phyloP scores from a whole-genome alignment of 1,140 invertebrate genomes.

The Sycophila sp. region DNA sequence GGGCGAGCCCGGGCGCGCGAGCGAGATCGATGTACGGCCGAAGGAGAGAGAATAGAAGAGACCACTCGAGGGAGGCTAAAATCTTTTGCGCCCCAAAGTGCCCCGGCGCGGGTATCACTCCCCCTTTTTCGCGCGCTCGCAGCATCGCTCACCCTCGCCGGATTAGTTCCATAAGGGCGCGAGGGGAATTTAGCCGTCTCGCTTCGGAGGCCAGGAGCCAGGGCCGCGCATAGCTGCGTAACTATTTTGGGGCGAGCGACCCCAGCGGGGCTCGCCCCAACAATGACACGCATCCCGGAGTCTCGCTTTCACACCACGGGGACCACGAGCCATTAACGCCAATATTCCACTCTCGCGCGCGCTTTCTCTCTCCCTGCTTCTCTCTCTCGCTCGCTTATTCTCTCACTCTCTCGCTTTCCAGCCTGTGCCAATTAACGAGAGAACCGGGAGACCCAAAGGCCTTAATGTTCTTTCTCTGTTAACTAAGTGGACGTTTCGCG shows the following conservation, averaged over 20 bases:
- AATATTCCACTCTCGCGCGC: slow-evolving; percentile 49
- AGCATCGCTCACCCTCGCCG: slow-evolving; percentile 57
- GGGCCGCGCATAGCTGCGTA: neutral
- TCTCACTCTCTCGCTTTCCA: neutral
- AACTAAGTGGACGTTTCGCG: slow-evolving; percentile 36
- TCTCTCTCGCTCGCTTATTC: neutral
- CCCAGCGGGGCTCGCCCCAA: slow-evolving; percentile 43
- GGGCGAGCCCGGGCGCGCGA: slow-evolving; percentile 26
- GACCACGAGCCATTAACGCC: slow-evolving; percentile 63
- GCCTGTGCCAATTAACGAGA: slow-evolving; percentile 22
- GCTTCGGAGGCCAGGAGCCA: neutral
- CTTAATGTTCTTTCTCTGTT: slow-evolving; percentile 37
- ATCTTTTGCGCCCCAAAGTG: slow-evolving; percentile 66
- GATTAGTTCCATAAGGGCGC: slow-evolving; percentile 48
- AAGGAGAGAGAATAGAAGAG: slow-evolving; percentile 47
- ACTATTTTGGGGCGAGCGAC: slow-evolving; percentile 6
- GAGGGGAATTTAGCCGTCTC: slow-evolving; percentile 42
- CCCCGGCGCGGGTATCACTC: slow-evolving; percentile 55
- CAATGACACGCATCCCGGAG: slow-evolving; percentile 60
- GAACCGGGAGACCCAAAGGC: neutral
- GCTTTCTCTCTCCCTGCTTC: neutral
- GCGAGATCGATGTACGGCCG: slow-evolving; percentile 30
- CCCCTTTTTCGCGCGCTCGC: slow-evolving; percentile 66
- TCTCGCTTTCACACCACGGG: slow-evolving; percentile 62
- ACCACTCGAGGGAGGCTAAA: slow-evolving; percentile 60